A percentile compares a stretch with the other conserved stretches of the same genome.
Evolutionary conservation across 2,113 vertebrate species (phyloP).

Genomic region (Rhodinocichla rosea): DNA sequence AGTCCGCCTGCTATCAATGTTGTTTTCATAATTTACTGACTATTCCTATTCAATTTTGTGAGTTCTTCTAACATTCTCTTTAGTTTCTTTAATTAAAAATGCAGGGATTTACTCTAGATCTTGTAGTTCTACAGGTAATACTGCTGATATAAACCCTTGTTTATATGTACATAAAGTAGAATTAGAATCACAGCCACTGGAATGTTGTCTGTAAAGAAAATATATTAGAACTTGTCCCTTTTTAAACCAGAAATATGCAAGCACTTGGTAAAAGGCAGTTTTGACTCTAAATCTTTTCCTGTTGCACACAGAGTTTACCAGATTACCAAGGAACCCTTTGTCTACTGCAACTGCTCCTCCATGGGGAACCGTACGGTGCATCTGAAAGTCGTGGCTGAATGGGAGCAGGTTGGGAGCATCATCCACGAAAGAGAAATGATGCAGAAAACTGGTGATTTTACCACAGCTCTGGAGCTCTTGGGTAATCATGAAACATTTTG

Average conservation of each 20-base stretch:
- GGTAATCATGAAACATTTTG: slow-evolving; percentile 59
- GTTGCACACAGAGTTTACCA: slow-evolving; percentile 70
- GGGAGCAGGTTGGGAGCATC: slow-evolving; percentile 19
- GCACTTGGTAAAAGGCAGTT: not conserved
- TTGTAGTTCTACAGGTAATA: not conserved
- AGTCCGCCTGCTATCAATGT: not conserved
- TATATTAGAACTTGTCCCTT: not conserved
- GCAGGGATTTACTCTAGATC: not conserved
- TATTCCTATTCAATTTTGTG: not conserved
- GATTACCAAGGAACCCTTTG: slow-evolving; percentile 73
- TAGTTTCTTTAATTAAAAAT: not conserved
- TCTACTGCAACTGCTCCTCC: slow-evolving; percentile 74
- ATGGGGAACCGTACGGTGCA: slow-evolving; percentile 74
- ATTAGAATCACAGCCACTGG: not conserved
- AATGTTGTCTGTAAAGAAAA: not conserved
- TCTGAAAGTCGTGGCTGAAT: slow-evolving; percentile 73
- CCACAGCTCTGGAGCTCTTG: slow-evolving; percentile 73
- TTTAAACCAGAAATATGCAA: not conserved
- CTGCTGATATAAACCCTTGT: not conserved
- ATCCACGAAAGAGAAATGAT: not conserved
- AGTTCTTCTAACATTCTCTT: not conserved
- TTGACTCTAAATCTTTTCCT: not conserved
- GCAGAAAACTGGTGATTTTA: slow-evolving; percentile 75
- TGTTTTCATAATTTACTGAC: not conserved
- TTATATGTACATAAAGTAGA: not conserved